Evolutionary conservation across 2,888 invertebrate genomes (phyloP), one percentile per base, ranked within the genome.

Genomic region (Dorcus hopei): DNA sequence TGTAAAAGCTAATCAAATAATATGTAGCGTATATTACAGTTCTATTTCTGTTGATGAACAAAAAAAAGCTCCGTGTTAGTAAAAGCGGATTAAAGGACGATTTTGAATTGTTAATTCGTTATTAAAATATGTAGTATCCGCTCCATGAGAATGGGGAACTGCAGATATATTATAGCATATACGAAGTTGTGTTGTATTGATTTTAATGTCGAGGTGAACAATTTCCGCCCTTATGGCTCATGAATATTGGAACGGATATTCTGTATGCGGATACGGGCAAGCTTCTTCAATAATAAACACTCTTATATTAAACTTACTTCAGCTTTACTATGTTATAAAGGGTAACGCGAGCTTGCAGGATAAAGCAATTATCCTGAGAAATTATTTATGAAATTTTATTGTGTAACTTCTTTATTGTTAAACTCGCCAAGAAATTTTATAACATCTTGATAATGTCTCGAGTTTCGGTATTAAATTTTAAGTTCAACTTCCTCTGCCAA

Each of bases 361-460:
- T 65, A 67, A 67, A 65, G 64, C 68, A 69, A 69, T 69, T 72
- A 68, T 65, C 64, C 63, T 65, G 64, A 64, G 67, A 71, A 72
- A 75, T 75, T 71, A 75, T 75, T 75, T 73, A 73, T 69, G 70
- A 70, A 74, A 72, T 74, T 73, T 70, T 72, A 73, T 74, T 73
- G 70, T 71, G 67, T 65, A 59, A 59, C 63, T 65, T 68, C 69
- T 74, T 73, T 74, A 75, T 75, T 70, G 73, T 69, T 63, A 64
- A 65, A 59, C 58, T 58, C 61, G 71, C 65, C 80, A 76, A 77
- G 78, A 79, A 78, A 80, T 80, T 81, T 82, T 82, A 82, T 79
- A 78, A 79, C 76, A 79, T 81, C 81, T 80, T 81, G 82, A 82
- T 82, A 82, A 80, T 80, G 81, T 79, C 78, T 73, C 55, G 42